A percentile compares a stretch with the other conserved stretches of the same genome.
phyloP scores from a whole-genome alignment of 2,797 vertebrate genomes.

The Sylvia borin region DNA sequence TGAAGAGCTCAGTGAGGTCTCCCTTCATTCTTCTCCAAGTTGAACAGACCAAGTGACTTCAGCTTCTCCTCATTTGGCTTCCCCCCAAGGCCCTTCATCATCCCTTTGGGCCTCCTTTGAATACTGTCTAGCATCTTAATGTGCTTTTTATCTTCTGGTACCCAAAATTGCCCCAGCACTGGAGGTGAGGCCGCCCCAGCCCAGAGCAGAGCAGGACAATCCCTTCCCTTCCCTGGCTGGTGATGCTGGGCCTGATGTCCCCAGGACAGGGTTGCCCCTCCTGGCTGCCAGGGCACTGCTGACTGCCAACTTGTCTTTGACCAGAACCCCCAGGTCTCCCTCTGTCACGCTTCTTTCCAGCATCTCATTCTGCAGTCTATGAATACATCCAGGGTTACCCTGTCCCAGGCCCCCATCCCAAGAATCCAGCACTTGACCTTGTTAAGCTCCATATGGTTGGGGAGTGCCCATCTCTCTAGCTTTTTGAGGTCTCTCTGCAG shows the following conservation, averaged over 20 bases:
- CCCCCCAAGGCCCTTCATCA: background rate
- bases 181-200: rapidly evolving
- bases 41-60: background rate
- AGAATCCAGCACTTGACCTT: background rate
- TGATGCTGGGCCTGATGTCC: rapidly evolving
- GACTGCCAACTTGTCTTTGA: rapidly evolving
- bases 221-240: rapidly evolving
- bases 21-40: background rate
- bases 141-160: background rate
- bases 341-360: background rate
- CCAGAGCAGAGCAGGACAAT: background rate
- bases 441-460: background rate
- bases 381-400: no score
- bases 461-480: background rate
- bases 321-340: background rate
- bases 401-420: background rate
- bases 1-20: background rate
- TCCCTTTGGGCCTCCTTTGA: background rate
- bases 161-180: background rate
- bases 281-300: background rate
- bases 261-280: rapidly evolving
- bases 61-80: background rate
- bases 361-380: background rate
- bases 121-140: background rate
- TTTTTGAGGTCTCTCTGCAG: background rate